Evolutionary conservation across 2,797 vertebrate species (phyloP).

Genomic region (Decapterus maruadsi): DNA sequence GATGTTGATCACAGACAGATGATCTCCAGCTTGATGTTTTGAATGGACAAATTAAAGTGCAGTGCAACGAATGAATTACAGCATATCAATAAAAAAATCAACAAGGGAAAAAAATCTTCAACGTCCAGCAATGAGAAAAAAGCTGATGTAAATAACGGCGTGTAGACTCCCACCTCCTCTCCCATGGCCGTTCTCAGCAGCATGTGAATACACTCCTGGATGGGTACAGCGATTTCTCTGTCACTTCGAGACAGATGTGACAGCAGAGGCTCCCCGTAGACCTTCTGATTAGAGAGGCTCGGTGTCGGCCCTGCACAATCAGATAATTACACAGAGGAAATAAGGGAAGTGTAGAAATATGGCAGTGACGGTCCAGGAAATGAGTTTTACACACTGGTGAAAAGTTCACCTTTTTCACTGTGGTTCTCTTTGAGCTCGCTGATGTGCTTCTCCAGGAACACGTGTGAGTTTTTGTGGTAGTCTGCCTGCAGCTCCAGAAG

Average conservation of each 20-base stretch:
- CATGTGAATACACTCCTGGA: constrained; percentile 95
- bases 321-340: constrained; percentile 5
- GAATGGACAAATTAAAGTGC: neutral
- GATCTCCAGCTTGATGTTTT: neutral
- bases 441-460: constrained; percentile 89
- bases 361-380: neutral
- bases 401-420: constrained; percentile 83
- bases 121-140: neutral
- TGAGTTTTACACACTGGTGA: too few species aligned
- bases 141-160: too few species aligned
- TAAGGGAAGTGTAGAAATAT: neutral
- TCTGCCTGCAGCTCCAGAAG: constrained; percentile 95
- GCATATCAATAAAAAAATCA: neutral
- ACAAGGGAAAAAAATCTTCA: neutral
- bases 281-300: constrained; percentile 75
- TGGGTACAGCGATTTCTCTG: constrained; percentile 91
- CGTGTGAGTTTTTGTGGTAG: constrained; percentile 91
- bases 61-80: neutral
- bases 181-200: constrained; percentile 90
- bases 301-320: constrained; percentile 60
- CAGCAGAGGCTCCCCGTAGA: constrained; percentile 90
- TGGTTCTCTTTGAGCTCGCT: constrained; percentile 91
- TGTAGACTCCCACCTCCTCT: constrained; percentile 89
- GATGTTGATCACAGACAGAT: too few species aligned
- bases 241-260: constrained; percentile 86